Evolutionary conservation across 1,140 invertebrate species (phyloP).

Genomic region (Galleria mellonella): DNA sequence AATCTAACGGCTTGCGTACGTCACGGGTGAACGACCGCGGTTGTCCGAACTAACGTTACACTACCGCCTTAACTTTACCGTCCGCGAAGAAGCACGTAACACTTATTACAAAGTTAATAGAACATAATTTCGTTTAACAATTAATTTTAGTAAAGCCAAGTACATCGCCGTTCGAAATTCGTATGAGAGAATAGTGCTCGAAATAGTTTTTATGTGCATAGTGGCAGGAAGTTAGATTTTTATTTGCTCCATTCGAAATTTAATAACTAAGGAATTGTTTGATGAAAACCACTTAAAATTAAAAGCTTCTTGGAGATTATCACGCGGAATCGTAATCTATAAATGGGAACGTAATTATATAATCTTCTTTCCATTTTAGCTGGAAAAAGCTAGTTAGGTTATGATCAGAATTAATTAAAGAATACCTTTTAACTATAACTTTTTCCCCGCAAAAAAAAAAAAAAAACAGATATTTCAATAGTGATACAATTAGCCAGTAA

Average conservation of each 20-base stretch:
- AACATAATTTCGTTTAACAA: slow-evolving; percentile 27
- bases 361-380: too few species aligned
- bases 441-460: too few species aligned
- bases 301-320: background rate
- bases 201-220: slow-evolving; percentile 10
- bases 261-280: background rate
- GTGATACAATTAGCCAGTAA: too few species aligned
- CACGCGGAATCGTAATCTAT: too few species aligned
- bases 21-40: slow-evolving; percentile 48
- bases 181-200: slow-evolving; percentile 6
- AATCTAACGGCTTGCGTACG: slow-evolving; percentile 54
- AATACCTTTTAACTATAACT: too few species aligned
- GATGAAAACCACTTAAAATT: background rate
- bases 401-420: too few species aligned
- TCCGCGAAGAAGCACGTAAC: slow-evolving; percentile 10
- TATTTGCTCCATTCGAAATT: background rate
- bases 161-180: slow-evolving; percentile 1
- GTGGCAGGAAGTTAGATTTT: background rate
- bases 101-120: slow-evolving; percentile 25
- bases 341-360: too few species aligned
- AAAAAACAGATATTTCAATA: too few species aligned
- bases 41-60: slow-evolving; percentile 46
- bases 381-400: too few species aligned
- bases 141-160: slow-evolving; percentile 10
- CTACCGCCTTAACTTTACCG: slow-evolving; percentile 22